Conservation (phyloP, 2,888 invertebrate genomes). For the Allophyes oxyacanthae region DNA sequence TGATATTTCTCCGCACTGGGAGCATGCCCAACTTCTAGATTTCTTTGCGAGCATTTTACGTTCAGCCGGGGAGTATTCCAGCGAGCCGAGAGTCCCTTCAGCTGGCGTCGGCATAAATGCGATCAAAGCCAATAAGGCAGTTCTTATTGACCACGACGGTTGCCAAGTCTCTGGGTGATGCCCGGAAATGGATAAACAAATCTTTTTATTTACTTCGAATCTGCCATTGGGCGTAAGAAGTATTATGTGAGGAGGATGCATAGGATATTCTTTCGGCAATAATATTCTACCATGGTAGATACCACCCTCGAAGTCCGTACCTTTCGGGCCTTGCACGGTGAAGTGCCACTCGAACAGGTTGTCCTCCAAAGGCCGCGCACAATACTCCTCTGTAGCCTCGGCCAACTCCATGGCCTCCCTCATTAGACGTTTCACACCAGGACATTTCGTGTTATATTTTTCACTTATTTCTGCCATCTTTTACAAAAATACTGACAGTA, state of each 20-base stretch:
- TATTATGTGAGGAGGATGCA: conserved; percentile 99
- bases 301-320: conserved; percentile 96
- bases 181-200: conserved; percentile 98
- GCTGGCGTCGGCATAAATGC: conserved; percentile 98
- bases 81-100: conserved; percentile 96
- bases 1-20: conserved; percentile 82
- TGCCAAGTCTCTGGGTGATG: conserved; percentile 99
- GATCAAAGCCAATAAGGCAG: conserved; percentile 96
- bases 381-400: conserved; percentile 96
- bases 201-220: conserved; percentile 97
- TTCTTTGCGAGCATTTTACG: conserved; percentile 94
- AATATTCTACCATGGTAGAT: conserved; percentile 97
- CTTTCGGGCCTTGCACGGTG: conserved; percentile 96
- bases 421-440: conserved; percentile 98
- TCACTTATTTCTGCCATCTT: conserved; percentile 82
- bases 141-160: conserved; percentile 98
- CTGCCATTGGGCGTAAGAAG: conserved; percentile 97
- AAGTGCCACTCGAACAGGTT: conserved; percentile 99
- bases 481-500: conserved; percentile 27
- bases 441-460: conserved; percentile 87
- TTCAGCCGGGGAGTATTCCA: conserved; percentile 96
- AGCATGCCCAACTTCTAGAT: conserved; percentile 85
- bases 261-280: conserved; percentile 97
- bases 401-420: conserved; percentile 96
- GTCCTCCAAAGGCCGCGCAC: conserved; percentile 96